phyloP scores from a whole-genome alignment of 2,797 vertebrate species.

The Botia almorhae region DNA sequence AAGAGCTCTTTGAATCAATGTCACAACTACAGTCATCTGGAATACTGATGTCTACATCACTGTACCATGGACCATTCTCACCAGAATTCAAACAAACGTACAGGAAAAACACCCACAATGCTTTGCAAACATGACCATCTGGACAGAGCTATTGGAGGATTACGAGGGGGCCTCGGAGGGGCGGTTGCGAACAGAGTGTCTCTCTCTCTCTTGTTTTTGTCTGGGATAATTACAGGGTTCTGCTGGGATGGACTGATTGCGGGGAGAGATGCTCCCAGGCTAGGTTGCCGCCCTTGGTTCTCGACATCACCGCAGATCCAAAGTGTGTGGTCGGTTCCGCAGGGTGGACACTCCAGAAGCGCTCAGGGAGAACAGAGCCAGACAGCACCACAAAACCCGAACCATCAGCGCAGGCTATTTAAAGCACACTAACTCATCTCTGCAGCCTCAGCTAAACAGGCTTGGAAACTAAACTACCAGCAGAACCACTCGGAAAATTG shows the following conservation, averaged over 20 bases:
- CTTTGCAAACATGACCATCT: slow-evolving; percentile 74
- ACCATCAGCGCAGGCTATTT: slow-evolving; percentile 52
- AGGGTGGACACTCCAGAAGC: slow-evolving; percentile 55
- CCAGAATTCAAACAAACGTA: slow-evolving; percentile 64
- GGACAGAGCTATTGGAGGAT: slow-evolving; percentile 71
- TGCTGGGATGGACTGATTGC: slow-evolving; percentile 62
- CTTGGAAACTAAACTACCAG: slow-evolving; percentile 42
- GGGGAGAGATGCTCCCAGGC: slow-evolving; percentile 69
- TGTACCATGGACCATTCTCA: slow-evolving; percentile 49
- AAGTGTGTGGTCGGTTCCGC: slow-evolving; percentile 60
- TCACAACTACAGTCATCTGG: slow-evolving; percentile 37
- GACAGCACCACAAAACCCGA: slow-evolving; percentile 47
- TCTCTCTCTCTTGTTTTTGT: slow-evolving; percentile 34
- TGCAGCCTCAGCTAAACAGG: slow-evolving; percentile 39
- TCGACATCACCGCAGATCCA: slow-evolving; percentile 68
- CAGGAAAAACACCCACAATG: slow-evolving; percentile 66
- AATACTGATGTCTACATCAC: slow-evolving; percentile 34
- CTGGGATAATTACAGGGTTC: slow-evolving; percentile 78
- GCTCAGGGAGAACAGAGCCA: slow-evolving; percentile 38
- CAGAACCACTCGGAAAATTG: slow-evolving; percentile 25
- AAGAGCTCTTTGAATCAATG: slow-evolving; percentile 15
- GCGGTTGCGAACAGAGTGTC: slow-evolving; percentile 48
- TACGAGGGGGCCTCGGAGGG: slow-evolving; percentile 61
- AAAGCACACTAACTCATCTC: slow-evolving; percentile 45
- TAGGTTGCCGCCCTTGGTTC: slow-evolving; percentile 73